A percentile compares a stretch with the other conserved stretches of the same genome.
Evolutionary conservation across 2,113 vertebrate species (phyloP).

Genomic region (Gobiocypris rarus): DNA sequence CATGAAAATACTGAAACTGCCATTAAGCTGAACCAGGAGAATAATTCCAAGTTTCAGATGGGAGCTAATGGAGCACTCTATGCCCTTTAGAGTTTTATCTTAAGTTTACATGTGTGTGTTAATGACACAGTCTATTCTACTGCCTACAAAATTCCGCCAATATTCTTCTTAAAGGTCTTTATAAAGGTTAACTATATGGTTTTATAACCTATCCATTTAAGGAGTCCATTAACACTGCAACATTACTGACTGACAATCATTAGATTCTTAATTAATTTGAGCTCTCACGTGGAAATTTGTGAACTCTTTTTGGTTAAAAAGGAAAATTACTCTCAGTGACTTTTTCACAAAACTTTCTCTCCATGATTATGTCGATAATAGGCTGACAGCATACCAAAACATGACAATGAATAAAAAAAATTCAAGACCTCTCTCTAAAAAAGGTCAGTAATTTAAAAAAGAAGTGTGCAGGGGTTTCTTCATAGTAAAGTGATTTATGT

Average conservation of each 20-base stretch:
- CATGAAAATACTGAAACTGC: background rate
- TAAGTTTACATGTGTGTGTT: conserved; percentile 35
- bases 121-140: conserved; percentile 28
- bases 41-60: conserved; percentile 14
- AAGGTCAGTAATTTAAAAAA: conserved; percentile 10
- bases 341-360: conserved; percentile 32
- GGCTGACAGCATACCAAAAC: background rate
- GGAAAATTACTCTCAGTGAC: conserved; percentile 40
- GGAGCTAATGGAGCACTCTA: background rate
- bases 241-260: conserved; percentile 55
- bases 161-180: conserved; percentile 50
- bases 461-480: background rate
- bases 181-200: conserved; percentile 57
- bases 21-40: conserved; percentile 1
- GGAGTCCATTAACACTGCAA: conserved; percentile 49
- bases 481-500: background rate
- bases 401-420: background rate
- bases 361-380: background rate
- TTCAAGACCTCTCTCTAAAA: conserved; percentile 8
- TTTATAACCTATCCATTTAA: conserved; percentile 55
- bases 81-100: conserved; percentile 21
- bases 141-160: conserved; percentile 34
- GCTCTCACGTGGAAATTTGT: conserved; percentile 37
- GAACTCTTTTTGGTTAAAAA: conserved; percentile 38
- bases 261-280: conserved; percentile 56